Conservation (phyloP, 2,888 invertebrate genomes). For the Drosophila infuscata region DNA sequence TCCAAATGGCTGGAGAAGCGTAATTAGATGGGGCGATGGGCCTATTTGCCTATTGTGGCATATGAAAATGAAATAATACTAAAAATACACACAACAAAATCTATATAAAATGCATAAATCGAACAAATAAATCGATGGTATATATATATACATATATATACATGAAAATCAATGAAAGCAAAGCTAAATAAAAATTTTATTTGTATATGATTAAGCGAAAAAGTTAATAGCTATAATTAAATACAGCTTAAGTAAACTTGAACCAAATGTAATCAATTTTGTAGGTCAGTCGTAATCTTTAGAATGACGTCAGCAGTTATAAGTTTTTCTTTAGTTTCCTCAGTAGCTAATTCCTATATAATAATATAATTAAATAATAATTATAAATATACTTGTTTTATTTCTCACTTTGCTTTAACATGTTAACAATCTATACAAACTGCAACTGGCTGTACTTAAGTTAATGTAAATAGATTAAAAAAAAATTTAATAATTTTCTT, state of each 20-base stretch:
- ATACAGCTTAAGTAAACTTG: neutral
- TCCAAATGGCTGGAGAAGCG: slow-evolving; percentile 4
- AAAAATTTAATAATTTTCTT: neutral
- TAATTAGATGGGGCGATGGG: slow-evolving; percentile 40
- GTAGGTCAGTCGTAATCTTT: neutral
- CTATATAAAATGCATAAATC: neutral
- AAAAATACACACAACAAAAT: slow-evolving; percentile 10
- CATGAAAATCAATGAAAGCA: neutral
- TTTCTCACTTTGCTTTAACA: neutral
- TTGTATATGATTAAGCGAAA: neutral
- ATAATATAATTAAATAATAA: neutral
- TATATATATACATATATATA: too few relatives aligned
- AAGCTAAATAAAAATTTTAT: neutral
- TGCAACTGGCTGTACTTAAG: neutral
- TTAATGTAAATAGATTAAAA: neutral
- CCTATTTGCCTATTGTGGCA: slow-evolving; percentile 13
- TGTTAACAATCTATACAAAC: neutral
- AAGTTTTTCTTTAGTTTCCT: neutral
- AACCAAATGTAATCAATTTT: neutral
- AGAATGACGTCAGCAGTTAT: neutral
- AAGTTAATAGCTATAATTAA: neutral
- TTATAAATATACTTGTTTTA: neutral
- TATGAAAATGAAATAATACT: slow-evolving; percentile 15
- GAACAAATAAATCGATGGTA: neutral
- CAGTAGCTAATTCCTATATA: neutral